Percentiles rank a stretch among this genome's conserved stretches.
phyloP scores from a whole-genome alignment of 2,113 vertebrate genomes.

The Onychorhynchus coronatus region DNA sequence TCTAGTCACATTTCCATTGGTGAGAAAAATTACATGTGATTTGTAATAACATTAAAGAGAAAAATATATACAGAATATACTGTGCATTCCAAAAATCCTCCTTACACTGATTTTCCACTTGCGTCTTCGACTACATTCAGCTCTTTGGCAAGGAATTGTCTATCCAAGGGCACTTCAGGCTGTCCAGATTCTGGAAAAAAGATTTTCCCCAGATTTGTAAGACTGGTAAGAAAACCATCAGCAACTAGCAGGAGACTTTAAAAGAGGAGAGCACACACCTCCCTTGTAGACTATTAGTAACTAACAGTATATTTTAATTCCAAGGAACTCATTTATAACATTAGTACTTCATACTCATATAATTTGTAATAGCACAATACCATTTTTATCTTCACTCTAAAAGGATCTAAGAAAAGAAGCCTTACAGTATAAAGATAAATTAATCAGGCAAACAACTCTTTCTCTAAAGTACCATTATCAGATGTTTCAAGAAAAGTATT shows the following conservation, averaged over 20 bases:
- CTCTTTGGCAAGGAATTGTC: constrained; percentile 88
- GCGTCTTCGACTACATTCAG: constrained; percentile 86
- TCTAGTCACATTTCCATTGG: neutral
- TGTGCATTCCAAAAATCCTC: neutral
- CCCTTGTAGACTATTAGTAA: neutral
- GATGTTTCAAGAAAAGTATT: neutral
- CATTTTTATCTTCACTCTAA: neutral
- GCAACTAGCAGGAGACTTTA: neutral
- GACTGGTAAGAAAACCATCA: neutral
- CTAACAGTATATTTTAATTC: neutral
- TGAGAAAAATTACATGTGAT: neutral
- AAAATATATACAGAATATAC: neutral
- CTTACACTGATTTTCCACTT: constrained; percentile 87
- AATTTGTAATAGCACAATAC: neutral
- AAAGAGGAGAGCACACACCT: neutral
- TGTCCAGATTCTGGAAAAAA: constrained; percentile 87
- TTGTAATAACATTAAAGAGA: neutral
- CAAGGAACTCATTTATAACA: neutral
- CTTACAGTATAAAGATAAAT: neutral
- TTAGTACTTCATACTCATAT: neutral
- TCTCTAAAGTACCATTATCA: neutral
- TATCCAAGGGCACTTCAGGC: constrained; percentile 86
- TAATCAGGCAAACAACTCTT: neutral
- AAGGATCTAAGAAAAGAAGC: neutral
- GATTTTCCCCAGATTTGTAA: neutral